Base-by-base conservation (phyloP, 2,797 vertebrate species). In the Chloroceryle inda region DNA sequence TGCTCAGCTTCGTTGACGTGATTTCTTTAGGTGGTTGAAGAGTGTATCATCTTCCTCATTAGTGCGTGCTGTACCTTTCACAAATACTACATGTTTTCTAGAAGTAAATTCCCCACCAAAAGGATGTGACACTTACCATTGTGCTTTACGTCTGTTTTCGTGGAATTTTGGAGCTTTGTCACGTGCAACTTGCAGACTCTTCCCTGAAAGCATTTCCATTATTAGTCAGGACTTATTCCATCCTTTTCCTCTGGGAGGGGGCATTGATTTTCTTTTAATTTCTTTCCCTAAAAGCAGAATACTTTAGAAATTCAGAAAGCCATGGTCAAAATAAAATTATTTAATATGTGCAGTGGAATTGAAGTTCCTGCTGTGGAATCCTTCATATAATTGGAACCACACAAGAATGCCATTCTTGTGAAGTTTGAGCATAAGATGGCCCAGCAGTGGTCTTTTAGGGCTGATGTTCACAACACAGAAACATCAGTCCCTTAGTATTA, bases 371-470 rank as follows among this genome's bases (percentile, higher is more conserved):
- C 74, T 93, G 62, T 73, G 67, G 50, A 86, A 56, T 71, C 10
- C 31, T 87, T 87, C 44, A 31, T 61, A 12, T 81, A 61, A 63
- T 33, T 92, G 87, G 49, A 88, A 62, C 27, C 45, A 53, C n/a
- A 91, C 74, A 96, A 44, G 63, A 93, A 83, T 87, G 58, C 15
- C 27, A 74, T 91, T 92, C 53, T 40, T 71, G 71, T 42, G 44
- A 53, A 82, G 29, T 14, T 21, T 38, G n/a, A 84, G 53, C 14
- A 26, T 49, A 44, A 71, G 31, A 37, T 73, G 27, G 21, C 52
- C 72, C 63, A 55, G 62, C 52, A 87, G 37, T 72, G 47, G 20
- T 72, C 35, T 74, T 89, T 58, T 44, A 73, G 63, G 64, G 29
- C 72, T 81, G 45, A 44, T 56, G 9, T 61, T 80, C 40, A 59